Base-by-base conservation (phyloP, 1,140 invertebrate genomes). In the Ceratitis capitata region DNA sequence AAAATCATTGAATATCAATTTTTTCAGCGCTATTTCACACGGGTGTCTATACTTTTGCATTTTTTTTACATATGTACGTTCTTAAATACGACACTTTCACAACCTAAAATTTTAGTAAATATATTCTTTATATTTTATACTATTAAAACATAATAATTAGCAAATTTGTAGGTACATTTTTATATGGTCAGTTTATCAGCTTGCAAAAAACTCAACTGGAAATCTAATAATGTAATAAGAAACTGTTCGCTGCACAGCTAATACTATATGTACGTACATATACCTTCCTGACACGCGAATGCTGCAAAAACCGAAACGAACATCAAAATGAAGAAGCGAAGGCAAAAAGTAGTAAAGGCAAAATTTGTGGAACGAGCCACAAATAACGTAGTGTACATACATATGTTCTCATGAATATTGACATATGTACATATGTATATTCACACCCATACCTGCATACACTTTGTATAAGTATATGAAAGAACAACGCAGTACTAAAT, bases 161-260 rank as follows among this genome's bases (percentile, higher is more conserved):
- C n/a, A 14, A n/a, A n/a, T 26, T 45, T 12, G 23, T 78, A n/a
- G 26, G 35, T 78, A 78, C 6, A 45, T 78, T 78, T 42, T 78
- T 23, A 47, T 47, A 7, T 78, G 39, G 9, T 26, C 39, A 78
- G 39, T 23, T 78, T 78, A 78, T 78, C 69, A 9, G 42, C 69
- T 47, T 78, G 39, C 69, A 45, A 78, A 78, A n/a, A 78, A 78
- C 69, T 78, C 69, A 78, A 78, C 69, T 78, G 69, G 69, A 78
- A 78, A 78, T 78, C 69, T 78, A 78, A 78, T 78, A 78, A 78
- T 45, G 69, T 78, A 78, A 78, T 78, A 45, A 78, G 69, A 78
- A 78, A 78, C 69, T 78, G 69, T 45, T 78, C n/a, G 35, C 69
- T 45, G 19, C 69, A 64, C 58, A 23, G 69, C 56, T n/a, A n/a